phyloP scores from a whole-genome alignment of 2,888 invertebrate genomes.

The Asteroscopus sphinx region DNA sequence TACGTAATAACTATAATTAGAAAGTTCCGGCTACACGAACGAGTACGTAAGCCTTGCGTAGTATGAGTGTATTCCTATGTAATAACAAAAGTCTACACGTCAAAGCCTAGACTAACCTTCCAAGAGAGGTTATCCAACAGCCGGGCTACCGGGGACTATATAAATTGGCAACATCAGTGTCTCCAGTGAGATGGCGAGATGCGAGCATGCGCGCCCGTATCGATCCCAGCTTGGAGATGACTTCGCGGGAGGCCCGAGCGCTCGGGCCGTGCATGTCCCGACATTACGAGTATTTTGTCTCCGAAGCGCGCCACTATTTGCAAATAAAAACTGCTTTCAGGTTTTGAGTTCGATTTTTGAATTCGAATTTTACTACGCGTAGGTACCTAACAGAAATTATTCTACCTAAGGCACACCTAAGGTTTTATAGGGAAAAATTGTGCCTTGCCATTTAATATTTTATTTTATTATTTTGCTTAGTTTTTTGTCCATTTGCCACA shows the following conservation, averaged over 20 bases:
- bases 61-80: too few species aligned
- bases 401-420: too few species aligned
- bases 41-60: constrained; percentile 19
- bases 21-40: constrained; percentile 24
- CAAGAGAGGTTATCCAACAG: constrained; percentile 29
- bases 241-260: constrained; percentile 57
- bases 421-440: too few species aligned
- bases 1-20: constrained; percentile 44
- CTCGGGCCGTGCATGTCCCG: constrained; percentile 54
- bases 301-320: constrained; percentile 34
- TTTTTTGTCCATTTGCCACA: too few species aligned
- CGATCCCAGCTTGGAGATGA: constrained; percentile 76
- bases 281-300: constrained; percentile 47
- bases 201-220: constrained; percentile 79
- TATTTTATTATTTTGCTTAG: too few species aligned
- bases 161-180: constrained; percentile 58
- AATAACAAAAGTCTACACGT: constrained; percentile 1
- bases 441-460: too few species aligned
- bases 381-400: too few species aligned
- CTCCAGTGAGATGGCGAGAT: constrained; percentile 59
- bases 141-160: constrained; percentile 44
- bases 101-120: constrained; percentile 14
- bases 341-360: constrained; percentile 15
- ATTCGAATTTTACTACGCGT: not conserved
- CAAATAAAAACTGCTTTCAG: constrained; percentile 20